Conservation (phyloP, 2,113 vertebrate genomes). For the Megalops atlanticus region DNA sequence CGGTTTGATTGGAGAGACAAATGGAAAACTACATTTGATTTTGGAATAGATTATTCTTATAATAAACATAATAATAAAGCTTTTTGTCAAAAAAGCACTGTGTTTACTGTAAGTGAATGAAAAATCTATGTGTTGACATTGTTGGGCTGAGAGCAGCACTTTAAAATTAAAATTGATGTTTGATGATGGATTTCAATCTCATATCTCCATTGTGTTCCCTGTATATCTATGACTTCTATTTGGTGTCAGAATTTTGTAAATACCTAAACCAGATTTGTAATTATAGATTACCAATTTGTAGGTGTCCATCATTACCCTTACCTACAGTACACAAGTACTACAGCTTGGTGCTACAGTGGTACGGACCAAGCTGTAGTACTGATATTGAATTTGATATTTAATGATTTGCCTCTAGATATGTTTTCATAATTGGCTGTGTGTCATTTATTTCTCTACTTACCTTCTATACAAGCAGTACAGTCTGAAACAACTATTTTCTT, state of each 20-base stretch:
- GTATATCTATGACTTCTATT: not conserved
- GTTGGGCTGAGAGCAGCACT: not conserved
- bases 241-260: not conserved
- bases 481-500: no score
- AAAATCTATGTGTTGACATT: constrained; percentile 11
- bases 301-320: no score
- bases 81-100: not conserved
- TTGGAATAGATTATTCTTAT: not conserved
- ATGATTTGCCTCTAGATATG: no score
- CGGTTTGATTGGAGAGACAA: constrained; percentile 19
- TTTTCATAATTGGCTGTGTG: no score
- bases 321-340: no score
- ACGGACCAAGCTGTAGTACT: no score
- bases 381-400: no score
- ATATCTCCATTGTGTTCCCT: not conserved
- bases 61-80: constrained; percentile 11
- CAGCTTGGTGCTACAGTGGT: no score
- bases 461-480: no score
- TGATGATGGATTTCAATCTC: not conserved
- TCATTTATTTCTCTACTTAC: no score
- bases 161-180: not conserved
- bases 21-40: constrained; percentile 24
- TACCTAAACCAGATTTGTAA: no score
- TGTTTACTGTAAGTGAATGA: not conserved
- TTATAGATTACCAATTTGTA: no score